Base-by-base conservation (phyloP, 2,888 invertebrate species). In the Tryphoninae sp. region DNA sequence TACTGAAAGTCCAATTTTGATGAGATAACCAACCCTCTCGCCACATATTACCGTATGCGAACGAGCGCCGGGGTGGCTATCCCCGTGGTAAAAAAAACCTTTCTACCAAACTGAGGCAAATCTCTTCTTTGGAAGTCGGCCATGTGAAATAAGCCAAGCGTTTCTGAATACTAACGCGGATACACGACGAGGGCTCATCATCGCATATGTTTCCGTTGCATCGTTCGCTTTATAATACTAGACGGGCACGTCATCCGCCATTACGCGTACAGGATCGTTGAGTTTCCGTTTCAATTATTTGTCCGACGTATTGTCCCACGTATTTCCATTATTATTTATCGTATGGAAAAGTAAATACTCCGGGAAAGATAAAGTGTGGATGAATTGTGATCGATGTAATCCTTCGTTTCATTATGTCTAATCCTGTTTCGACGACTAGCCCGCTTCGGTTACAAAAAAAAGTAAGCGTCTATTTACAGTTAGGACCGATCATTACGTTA, bases 101-200 rank as follows among this genome's bases (percentile, higher is more conserved):
- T 85, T 88, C 87, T 89, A 86, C 88, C 86, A 87, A 33, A 87
- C 87, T 86, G 87, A 90, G 89, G 91, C 90, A 91, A 91, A 91
- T 91, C 91, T 91, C 89, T 90, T 90, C 91, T 92, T 92, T 91
- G 87, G 89, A 82, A 87, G 76, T 86, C 90, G 88, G 83, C 90
- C 90, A 91, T 91, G 91, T 88, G 91, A 91, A 91, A 91, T 91
- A 92, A 92, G 91, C 91, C 90, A 89, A 89, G 88, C 89, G 87
- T 89, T 33, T 90, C 88, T 91, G 89, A 91, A 91, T 91, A 88
- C 91, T 88, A 89, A 90, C 90, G 90, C 88, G 88, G 88, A 89
- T 90, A 88, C 82, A 64, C 80, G 86, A 84, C 83, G 84, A 67
- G 83, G 85, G 84, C 84, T 82, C 86, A 83, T 82, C 84, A 80